phyloP scores from a whole-genome alignment of 2,888 invertebrate genomes.

The Rotaria macrura region DNA sequence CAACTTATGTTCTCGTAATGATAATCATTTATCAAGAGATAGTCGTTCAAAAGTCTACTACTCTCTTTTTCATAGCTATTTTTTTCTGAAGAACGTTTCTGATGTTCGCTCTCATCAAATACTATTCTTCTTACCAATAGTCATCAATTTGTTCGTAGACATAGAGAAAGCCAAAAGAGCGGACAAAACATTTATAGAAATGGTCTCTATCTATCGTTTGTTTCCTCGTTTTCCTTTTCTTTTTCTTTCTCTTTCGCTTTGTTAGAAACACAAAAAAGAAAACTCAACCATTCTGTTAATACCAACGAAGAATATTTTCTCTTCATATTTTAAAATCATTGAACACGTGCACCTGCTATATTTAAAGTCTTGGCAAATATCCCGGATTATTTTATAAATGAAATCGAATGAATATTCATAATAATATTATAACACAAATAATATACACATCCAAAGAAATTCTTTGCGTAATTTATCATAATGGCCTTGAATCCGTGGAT shows the following conservation, averaged over 20 bases:
- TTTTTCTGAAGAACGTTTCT: neutral
- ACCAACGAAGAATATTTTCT: neutral
- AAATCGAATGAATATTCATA: neutral
- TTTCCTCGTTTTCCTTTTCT: neutral
- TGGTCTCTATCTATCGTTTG: neutral
- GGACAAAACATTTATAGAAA: neutral
- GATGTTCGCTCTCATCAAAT: neutral
- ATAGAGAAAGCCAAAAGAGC: neutral
- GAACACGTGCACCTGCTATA: too few species aligned
- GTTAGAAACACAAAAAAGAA: neutral
- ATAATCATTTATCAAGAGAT: constrained; percentile 3
- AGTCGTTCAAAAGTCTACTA: neutral
- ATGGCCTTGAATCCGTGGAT: neutral
- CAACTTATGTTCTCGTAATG: neutral
- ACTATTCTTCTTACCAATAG: neutral
- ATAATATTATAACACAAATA: neutral
- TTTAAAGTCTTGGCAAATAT: too few species aligned
- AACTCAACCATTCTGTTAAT: neutral
- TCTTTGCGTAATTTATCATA: neutral
- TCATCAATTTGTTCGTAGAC: neutral
- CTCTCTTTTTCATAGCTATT: neutral
- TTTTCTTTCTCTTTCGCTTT: neutral
- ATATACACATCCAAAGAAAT: neutral
- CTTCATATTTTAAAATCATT: too few species aligned
- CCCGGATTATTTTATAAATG: neutral